phyloP scores from a whole-genome alignment of 92 coral and sea anemone genomes.

The Paramuricea clavata region DNA sequence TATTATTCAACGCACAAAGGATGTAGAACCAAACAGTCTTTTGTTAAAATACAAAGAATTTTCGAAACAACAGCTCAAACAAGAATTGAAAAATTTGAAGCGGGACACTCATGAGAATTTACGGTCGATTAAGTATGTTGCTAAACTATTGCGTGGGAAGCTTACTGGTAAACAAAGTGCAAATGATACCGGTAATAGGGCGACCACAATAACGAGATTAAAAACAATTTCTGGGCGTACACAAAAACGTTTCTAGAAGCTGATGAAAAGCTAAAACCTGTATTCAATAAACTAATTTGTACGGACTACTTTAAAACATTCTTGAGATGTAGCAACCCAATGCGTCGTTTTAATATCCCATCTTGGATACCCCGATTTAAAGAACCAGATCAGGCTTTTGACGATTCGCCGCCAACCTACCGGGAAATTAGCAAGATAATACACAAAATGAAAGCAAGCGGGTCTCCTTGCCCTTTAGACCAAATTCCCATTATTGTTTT shows the following conservation, averaged over 20 bases:
- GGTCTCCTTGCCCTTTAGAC: constrained; percentile 35
- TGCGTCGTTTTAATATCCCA: not conserved
- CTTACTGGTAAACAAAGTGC: not conserved
- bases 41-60: too few relatives aligned
- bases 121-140: constrained; percentile 4
- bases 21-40: too few relatives aligned
- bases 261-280: not conserved
- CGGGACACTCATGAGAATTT: not conserved
- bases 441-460: constrained; percentile 20
- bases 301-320: too few relatives aligned
- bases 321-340: too few relatives aligned
- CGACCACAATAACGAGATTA: not conserved
- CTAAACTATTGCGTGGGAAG: not conserved
- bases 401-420: constrained; percentile 28
- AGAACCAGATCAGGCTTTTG: not conserved
- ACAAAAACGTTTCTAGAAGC: not conserved
- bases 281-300: too few relatives aligned
- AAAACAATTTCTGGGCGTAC: not conserved
- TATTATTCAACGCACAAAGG: too few relatives aligned
- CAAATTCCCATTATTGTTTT: constrained; percentile 14
- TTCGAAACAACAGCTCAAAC: too few relatives aligned
- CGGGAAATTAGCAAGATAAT: constrained; percentile 4
- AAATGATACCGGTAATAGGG: not conserved
- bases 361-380: constrained; percentile 5
- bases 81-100: not conserved